Evolutionary conservation across 92 coral and sea anemone genomes (phyloP).

Genomic region (Paragorgia papillata): DNA sequence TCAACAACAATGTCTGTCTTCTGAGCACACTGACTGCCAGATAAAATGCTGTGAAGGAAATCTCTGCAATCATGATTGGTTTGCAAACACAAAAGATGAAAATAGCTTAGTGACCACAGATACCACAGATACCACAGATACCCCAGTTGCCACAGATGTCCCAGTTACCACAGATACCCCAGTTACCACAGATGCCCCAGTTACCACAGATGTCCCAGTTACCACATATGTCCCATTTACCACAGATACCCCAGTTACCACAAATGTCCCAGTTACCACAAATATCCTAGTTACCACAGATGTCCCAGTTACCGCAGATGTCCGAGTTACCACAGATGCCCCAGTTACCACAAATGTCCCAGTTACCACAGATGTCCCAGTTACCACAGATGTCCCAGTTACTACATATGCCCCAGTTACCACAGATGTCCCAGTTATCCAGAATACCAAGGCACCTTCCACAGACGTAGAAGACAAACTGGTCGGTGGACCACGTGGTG

Average conservation of each 20-base stretch:
- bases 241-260: background rate
- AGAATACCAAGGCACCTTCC: too few species aligned
- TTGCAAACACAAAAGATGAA: too few species aligned
- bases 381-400: background rate
- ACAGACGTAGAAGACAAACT: background rate
- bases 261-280: background rate
- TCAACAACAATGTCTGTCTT: slow-evolving; percentile 22
- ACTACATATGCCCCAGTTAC: background rate
- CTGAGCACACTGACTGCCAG: slow-evolving; percentile 22
- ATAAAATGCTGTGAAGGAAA: slow-evolving; percentile 25
- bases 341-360: background rate
- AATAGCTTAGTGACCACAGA: background rate
- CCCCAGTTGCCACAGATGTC: slow-evolving; percentile 5
- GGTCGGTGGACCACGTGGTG: slow-evolving; percentile 29
- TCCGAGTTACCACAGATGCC: background rate
- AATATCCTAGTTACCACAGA: background rate
- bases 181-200: background rate
- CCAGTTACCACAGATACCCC: slow-evolving; percentile 7
- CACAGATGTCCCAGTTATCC: too few species aligned
- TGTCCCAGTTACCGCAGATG: too few species aligned
- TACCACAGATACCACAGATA: background rate
- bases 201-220: too few species aligned
- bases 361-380: slow-evolving; percentile 1
- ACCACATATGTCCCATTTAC: background rate
- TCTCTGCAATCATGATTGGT: slow-evolving; percentile 10